Percentiles rank a stretch among this genome's conserved stretches.
Conservation (phyloP, 2,113 vertebrate genomes). For the Zosterops lateralis region DNA sequence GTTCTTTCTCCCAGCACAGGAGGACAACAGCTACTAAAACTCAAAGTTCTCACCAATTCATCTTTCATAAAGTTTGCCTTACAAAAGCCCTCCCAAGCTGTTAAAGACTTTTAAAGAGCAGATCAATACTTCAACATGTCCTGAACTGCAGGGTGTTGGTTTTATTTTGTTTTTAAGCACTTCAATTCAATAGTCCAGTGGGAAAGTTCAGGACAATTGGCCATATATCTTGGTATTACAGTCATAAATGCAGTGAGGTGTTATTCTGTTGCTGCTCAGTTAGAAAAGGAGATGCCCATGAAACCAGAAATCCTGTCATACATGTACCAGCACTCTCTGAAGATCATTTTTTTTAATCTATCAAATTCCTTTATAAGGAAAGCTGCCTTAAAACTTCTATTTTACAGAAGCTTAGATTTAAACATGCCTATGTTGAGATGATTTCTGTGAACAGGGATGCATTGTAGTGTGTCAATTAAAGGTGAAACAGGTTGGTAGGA, state of each 20-base stretch:
- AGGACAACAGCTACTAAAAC: background rate
- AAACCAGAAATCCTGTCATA: background rate
- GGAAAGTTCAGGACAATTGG: background rate
- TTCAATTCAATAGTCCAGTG: background rate
- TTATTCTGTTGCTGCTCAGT: background rate
- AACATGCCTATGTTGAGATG: accelerated
- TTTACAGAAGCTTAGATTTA: background rate
- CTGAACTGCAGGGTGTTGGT: background rate
- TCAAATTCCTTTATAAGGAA: background rate
- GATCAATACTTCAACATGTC: background rate
- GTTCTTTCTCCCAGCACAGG: background rate
- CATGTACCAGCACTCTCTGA: background rate
- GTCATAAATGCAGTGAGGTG: background rate
- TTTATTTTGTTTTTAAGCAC: background rate
- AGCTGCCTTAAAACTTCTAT: background rate
- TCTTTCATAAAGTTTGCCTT: background rate
- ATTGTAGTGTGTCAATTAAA: background rate
- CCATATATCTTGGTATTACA: background rate
- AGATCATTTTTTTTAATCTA: background rate
- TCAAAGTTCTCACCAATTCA: background rate
- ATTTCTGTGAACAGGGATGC: background rate
- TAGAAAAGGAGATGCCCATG: background rate
- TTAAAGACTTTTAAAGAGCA: background rate
- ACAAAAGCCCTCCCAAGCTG: background rate
- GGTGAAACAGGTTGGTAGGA: background rate